phyloP scores from a whole-genome alignment of 2,113 vertebrate genomes.

The Crocuta crocuta region DNA sequence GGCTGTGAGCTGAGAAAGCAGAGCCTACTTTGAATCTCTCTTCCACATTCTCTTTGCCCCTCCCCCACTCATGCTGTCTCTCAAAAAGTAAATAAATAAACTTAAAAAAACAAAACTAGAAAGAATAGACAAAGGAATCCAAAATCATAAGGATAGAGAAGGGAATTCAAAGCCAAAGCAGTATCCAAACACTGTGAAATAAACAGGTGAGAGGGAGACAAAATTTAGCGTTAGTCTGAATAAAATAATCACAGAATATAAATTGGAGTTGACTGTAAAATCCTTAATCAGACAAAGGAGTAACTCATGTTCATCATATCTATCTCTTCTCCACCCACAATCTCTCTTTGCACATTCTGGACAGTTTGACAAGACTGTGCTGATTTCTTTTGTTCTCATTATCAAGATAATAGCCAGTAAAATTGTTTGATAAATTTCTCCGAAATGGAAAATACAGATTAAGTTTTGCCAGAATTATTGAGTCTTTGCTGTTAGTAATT shows the following conservation, averaged over 20 bases:
- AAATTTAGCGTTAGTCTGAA: neutral
- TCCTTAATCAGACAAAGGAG: neutral
- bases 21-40: too few species aligned
- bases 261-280: neutral
- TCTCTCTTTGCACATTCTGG: constrained; percentile 53
- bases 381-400: constrained; percentile 62
- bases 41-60: too few species aligned
- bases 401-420: constrained; percentile 77
- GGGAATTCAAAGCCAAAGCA: neutral
- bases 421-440: constrained; percentile 78
- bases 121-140: neutral
- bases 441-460: constrained; percentile 74
- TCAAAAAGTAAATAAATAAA: too few species aligned
- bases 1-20: too few species aligned
- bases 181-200: neutral
- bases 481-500: constrained; percentile 80
- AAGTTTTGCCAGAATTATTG: constrained; percentile 80
- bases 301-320: neutral
- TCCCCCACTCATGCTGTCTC: too few species aligned
- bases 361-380: constrained; percentile 58
- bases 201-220: neutral
- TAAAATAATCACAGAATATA: neutral
- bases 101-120: neutral
- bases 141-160: neutral
- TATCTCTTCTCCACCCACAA: neutral